Evolutionary conservation across 2,797 vertebrate genomes (phyloP).

Genomic region (Pangasius krempfi): DNA sequence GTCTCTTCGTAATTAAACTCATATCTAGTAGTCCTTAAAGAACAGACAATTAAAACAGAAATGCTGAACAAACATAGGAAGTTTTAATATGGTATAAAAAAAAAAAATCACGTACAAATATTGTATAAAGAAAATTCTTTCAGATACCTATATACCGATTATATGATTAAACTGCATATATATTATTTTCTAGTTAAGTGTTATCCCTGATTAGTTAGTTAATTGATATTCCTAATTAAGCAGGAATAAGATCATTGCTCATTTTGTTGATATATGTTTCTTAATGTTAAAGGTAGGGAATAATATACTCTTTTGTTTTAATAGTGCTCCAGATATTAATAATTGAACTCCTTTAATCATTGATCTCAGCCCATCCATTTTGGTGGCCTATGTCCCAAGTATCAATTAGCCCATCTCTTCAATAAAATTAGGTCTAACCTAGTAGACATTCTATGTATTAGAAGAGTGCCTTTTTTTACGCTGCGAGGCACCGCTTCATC

Average conservation of each 20-base stretch:
- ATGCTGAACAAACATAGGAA: slow-evolving; percentile 27
- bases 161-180: neutral
- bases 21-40: slow-evolving; percentile 49
- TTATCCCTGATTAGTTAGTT: neutral
- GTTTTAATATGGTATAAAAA: neutral
- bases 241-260: neutral
- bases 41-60: slow-evolving; percentile 50
- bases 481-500: slow-evolving; percentile 59
- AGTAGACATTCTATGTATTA: slow-evolving; percentile 50
- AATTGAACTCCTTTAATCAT: slow-evolving; percentile 45
- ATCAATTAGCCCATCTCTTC: slow-evolving; percentile 53
- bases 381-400: slow-evolving; percentile 22
- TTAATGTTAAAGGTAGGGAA: slow-evolving; percentile 33
- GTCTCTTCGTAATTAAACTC: slow-evolving; percentile 67
- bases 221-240: neutral
- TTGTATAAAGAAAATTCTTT: neutral
- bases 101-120: neutral
- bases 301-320: slow-evolving; percentile 26
- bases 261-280: slow-evolving; percentile 32
- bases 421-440: slow-evolving; percentile 47
- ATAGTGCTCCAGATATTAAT: slow-evolving; percentile 26
- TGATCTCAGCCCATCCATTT: slow-evolving; percentile 31
- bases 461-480: slow-evolving; percentile 33
- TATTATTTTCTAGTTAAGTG: neutral
- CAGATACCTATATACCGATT: neutral